phyloP scores from a whole-genome alignment of 2,113 vertebrate species.

The Poecilia latipinna region DNA sequence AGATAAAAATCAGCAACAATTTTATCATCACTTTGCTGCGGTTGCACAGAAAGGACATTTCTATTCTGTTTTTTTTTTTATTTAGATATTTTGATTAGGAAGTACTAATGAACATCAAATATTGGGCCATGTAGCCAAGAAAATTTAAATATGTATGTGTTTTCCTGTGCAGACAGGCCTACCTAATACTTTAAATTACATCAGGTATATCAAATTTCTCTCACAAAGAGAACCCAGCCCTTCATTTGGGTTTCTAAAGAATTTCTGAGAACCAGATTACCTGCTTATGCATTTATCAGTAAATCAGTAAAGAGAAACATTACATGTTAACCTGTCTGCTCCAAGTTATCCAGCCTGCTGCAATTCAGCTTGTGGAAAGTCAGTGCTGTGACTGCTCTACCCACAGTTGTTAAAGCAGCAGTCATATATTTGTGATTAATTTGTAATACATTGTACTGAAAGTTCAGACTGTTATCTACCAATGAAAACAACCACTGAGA shows the following conservation, averaged over 20 bases:
- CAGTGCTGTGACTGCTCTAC: not conserved
- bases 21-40: not conserved
- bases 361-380: not conserved
- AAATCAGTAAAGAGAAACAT: too few species aligned
- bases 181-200: not conserved
- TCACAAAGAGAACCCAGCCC: not conserved
- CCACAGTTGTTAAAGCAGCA: not conserved
- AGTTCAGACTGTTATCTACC: not conserved
- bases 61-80: too few species aligned
- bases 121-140: not conserved
- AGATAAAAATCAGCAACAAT: not conserved
- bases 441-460: not conserved
- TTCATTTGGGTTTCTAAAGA: not conserved
- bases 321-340: not conserved
- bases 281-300: not conserved
- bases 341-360: not conserved
- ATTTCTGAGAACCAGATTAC: not conserved
- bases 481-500: conserved; percentile 3
- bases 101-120: not conserved
- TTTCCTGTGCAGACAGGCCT: not conserved
- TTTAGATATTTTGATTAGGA: not conserved
- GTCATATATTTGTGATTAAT: not conserved
- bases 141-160: not conserved
- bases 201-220: not conserved
- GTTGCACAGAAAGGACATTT: too few species aligned